Conservation (phyloP, 2,888 invertebrate genomes). For the Isotomurus palustris region DNA sequence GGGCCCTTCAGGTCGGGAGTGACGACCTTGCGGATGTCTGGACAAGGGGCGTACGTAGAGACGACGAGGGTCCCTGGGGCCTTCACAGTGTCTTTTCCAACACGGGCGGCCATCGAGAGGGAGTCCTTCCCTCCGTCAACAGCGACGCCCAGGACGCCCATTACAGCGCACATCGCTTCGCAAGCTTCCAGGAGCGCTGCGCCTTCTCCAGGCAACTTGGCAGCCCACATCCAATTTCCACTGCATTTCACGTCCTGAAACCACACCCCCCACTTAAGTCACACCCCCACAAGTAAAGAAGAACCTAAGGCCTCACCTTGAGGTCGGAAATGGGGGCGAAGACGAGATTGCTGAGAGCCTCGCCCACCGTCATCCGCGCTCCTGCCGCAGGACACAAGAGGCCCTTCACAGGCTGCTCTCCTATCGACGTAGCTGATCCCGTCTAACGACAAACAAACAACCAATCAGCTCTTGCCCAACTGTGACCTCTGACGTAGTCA, state of each 20-base stretch:
- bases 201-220: conserved; percentile 89
- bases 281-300: no score
- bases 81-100: conserved; percentile 61
- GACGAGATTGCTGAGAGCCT: conserved; percentile 87
- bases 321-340: conserved; percentile 60
- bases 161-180: conserved; percentile 76
- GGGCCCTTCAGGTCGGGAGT: conserved; percentile 87
- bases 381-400: conserved; percentile 77
- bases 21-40: conserved; percentile 73
- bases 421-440: conserved; percentile 92
- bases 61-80: conserved; percentile 69
- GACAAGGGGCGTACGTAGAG: conserved; percentile 94
- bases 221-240: conserved; percentile 99
- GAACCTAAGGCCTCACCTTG: conserved; percentile 50
- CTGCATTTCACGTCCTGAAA: conserved; percentile 88
- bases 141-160: conserved; percentile 77
- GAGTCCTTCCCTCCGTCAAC: conserved; percentile 98
- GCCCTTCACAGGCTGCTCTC: conserved; percentile 95
- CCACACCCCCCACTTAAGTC: not conserved
- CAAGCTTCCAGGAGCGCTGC: conserved; percentile 83
- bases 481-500: not conserved
- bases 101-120: conserved; percentile 90
- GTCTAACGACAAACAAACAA: conserved; percentile 50
- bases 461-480: conserved; percentile 4
- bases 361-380: conserved; percentile 89